Evolutionary conservation across 2,797 vertebrate genomes (phyloP), one percentile per base, ranked within the genome.

Genomic region (Lacerta viridis): DNA sequence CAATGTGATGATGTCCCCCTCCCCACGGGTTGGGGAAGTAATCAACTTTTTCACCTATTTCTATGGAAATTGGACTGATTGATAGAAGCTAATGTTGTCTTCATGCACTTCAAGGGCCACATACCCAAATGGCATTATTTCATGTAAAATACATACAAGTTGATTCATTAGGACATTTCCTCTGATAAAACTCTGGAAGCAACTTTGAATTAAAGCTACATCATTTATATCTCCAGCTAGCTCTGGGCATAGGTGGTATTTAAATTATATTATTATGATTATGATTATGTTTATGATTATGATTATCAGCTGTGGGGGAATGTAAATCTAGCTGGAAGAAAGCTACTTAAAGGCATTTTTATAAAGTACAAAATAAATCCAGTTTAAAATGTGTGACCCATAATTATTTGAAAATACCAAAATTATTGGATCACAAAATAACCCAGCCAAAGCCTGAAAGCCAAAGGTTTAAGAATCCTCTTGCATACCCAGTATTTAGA

Each of bases 21-120:
- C 68, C 66, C 27, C 3, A 3, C 25, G 55, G 43, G 23, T 23
- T 29, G 20, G 39, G 3, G 23, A 23, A n/a, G 13, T 27, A 25
- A 85, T 80, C 66, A 69, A 84, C 7, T 76, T 84, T 69, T 87
- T 50, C 61, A 27, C 3, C 17, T 46, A 71, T 25, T 69, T 64
- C 3, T 20, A 61, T 71, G 71, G 50, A 85, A 77, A 81, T 39
- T 41, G 36, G 64, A 17, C 13, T 61, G 59, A 76, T 23, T 46
- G 79, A 64, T n/a, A 75, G 59, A 41, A 72, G n/a, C 41, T 66
- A 81, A 59, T 4, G 20, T 23, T 84, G 23, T n/a, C 6, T 61
- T 25, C 66, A 43, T 86, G 39, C 2, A 29, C 6, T 83, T 79
- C 33, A 83, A 78, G 11, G 18, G 46, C 33, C 64, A 84, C 36